These are phyloP conservation scores for Megalops cyprinoides DNA, from an alignment of 2,797 vertebrate species.

Conservation along the genomic window DNA sequence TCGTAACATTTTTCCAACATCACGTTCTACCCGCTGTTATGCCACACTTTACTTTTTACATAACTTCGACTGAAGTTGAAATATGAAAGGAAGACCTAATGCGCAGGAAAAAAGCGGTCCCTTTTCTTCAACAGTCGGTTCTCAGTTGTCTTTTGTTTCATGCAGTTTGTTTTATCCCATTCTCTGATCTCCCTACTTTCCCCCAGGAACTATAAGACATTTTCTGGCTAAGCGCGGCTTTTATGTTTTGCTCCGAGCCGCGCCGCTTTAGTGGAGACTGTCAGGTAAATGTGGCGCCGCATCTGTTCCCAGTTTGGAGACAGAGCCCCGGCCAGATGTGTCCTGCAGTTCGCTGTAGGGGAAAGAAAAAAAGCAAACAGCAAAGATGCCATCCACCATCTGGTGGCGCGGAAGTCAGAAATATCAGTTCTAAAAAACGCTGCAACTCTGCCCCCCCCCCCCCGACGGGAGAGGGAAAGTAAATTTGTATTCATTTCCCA, in stretches of 20 bases:
- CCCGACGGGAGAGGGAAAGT: slow-evolving; percentile 47
- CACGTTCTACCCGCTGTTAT: too few relatives aligned
- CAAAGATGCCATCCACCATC: slow-evolving; percentile 78
- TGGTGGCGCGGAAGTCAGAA: slow-evolving; percentile 74
- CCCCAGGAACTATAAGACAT: slow-evolving; percentile 54
- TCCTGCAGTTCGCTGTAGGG: slow-evolving; percentile 75
- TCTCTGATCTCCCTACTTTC: slow-evolving; percentile 24
- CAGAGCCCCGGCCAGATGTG: slow-evolving; percentile 79
- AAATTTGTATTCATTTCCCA: slow-evolving; percentile 58
- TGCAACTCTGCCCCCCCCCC: too few relatives aligned
- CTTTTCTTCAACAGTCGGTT: too few relatives aligned
- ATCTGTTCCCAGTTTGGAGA: slow-evolving; percentile 61
- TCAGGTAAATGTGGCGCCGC: slow-evolving; percentile 60
- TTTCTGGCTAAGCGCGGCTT: slow-evolving; percentile 62
- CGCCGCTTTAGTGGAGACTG: slow-evolving; percentile 48
- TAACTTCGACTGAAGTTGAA: too few relatives aligned
- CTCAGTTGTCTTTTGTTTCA: too few relatives aligned
- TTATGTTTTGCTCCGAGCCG: slow-evolving; percentile 47
- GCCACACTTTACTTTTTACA: too few relatives aligned
- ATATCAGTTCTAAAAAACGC: slow-evolving; percentile 31
- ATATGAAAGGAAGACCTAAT: too few relatives aligned
- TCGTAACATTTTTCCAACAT: too few relatives aligned
- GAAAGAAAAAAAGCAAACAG: slow-evolving; percentile 63
- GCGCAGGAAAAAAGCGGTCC: too few relatives aligned
- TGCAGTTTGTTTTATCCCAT: too few relatives aligned